Evolutionary conservation across 92 coral and sea anemone genomes (phyloP), one percentile per base, ranked within the genome.

Genomic region (Porites rus): DNA sequence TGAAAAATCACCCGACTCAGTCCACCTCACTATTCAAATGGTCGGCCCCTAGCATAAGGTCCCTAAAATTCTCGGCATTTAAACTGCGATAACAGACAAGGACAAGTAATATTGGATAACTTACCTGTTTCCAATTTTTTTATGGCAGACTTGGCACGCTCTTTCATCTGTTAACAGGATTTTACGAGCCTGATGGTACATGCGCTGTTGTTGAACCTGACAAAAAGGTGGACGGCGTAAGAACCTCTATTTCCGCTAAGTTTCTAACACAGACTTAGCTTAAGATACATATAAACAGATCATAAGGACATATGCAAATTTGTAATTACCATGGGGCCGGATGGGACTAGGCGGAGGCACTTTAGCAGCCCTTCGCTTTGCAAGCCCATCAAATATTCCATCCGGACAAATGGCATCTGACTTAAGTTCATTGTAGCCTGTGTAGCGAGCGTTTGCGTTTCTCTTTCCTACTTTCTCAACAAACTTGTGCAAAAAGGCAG

Each of bases 81-180:
- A 56, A 8, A 12, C 61, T 14, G 4, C 13, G 16, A 14, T 56
- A 56, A 56, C 61, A 56, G 11, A 56, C 70, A 14, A 62, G 66
- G 17, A 13, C 16, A 11, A 62, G 18, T 10, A 69, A 8, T 12
- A 14, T 13, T 38, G 16, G 16, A 51, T 13, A 5, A 69, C 86
- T 59, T 61, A 97, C 99, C 99, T 97, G 65, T 92, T 95, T 84
- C 99, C 99, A 58, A 97, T 97, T 85, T 94, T 93, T 90, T 95
- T 97, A 81, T 97, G 99, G 80, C 99, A 97, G 51, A 93, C 99
- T 65, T 97, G 95, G 59, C 99, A 97, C 46, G 96, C 99, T 71
- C 99, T 88, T 80, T 97, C 99, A 53, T 97, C 99, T 16, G 99
- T 97, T 56, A 97, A 72, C 12, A 90, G 62, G 50, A 97, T 94